phyloP scores from a whole-genome alignment of 2,797 vertebrate genomes.

The Malacoctenus gilli region DNA sequence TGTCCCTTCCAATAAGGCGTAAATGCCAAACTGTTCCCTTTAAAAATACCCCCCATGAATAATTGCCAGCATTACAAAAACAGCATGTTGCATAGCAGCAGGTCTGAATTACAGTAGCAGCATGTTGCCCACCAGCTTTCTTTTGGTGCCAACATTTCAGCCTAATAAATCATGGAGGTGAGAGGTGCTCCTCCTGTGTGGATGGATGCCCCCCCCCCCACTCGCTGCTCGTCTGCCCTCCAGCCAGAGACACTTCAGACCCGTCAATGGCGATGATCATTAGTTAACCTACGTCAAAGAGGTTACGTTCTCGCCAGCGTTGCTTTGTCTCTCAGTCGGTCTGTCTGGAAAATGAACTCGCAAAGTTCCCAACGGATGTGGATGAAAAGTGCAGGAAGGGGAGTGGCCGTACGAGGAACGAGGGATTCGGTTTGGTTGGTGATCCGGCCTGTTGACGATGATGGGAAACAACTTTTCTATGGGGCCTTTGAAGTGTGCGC shows the following conservation, averaged over 20 bases:
- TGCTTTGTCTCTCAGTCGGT: no score
- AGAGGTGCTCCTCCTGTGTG: conserved; percentile 50
- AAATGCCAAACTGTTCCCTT: conserved; percentile 52
- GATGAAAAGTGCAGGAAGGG: no score
- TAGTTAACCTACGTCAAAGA: no score
- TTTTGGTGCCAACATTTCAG: conserved; percentile 55
- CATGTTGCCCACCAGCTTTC: conserved; percentile 53
- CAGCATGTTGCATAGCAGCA: conserved; percentile 61
- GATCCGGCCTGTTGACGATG: no score
- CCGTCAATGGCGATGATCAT: conserved; percentile 55
- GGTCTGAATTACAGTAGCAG: conserved; percentile 65
- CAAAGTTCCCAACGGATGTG: no score
- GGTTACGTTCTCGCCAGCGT: no score
- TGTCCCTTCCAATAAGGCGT: conserved; percentile 43
- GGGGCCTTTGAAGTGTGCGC: no score
- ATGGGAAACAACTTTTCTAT: no score
- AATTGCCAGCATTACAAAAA: conserved; percentile 64
- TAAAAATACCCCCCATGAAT: conserved; percentile 55
- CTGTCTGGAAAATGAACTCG: no score
- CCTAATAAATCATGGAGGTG: conserved; percentile 69
- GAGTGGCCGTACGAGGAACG: no score
- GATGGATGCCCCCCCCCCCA: conserved; percentile 50
- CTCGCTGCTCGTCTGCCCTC: conserved; percentile 52
- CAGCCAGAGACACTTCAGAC: conserved; percentile 50
- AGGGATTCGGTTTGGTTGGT: no score